These are phyloP conservation scores for Hemichromis elongatus DNA, from an alignment of 2,113 vertebrate species.

Conservation along the genomic window DNA sequence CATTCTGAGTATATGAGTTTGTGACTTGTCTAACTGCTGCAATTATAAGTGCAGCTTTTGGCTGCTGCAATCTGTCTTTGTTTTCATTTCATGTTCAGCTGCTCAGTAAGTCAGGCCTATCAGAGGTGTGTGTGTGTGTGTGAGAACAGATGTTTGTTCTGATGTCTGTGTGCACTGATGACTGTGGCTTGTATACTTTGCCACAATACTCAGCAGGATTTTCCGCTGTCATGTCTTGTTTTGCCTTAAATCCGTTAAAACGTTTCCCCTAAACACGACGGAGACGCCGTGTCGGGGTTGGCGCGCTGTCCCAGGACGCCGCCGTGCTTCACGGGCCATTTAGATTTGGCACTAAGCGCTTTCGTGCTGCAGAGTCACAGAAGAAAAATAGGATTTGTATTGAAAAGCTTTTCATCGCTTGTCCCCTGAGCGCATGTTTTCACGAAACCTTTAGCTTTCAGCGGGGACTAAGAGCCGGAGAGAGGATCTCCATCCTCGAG, in stretches of 20 bases:
- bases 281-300: conserved; percentile 24
- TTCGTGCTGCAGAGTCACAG: conserved; percentile 25
- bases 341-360: conserved; percentile 39
- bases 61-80: conserved; percentile 38
- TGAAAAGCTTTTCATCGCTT: conserved; percentile 45
- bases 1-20: conserved; percentile 25
- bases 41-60: conserved; percentile 26
- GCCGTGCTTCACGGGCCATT: conserved; percentile 15
- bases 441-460: conserved; percentile 3
- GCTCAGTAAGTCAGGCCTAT: not conserved
- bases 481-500: conserved; percentile 12
- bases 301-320: conserved; percentile 3
- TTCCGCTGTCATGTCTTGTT: conserved; percentile 14
- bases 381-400: conserved; percentile 18
- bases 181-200: conserved; percentile 1
- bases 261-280: not conserved
- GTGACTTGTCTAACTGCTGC: conserved; percentile 22
- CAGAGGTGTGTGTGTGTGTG: not conserved
- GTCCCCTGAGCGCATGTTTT: conserved; percentile 3
- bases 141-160: not conserved
- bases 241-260: conserved; percentile 23
- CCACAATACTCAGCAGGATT: not conserved
- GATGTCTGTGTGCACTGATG: not conserved
- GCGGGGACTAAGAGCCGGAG: not conserved
- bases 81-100: conserved; percentile 25